These are phyloP conservation scores for Cladopsammia gracilis DNA, from an alignment of 64 coral and sea anemone species.

Conservation along the genomic window DNA sequence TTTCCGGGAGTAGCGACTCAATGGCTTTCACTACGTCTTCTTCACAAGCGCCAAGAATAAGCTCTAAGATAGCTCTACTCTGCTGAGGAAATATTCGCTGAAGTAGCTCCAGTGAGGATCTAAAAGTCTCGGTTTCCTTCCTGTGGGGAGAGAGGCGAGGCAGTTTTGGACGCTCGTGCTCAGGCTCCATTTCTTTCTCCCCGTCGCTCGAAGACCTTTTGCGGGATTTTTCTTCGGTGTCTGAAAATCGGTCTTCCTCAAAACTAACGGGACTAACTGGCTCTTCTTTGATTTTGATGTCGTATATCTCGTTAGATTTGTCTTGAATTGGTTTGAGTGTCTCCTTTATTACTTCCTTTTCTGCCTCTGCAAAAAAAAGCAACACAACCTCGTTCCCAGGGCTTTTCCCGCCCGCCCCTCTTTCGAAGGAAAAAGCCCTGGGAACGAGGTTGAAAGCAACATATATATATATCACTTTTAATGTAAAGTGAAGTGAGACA, in stretches of 20 bases:
- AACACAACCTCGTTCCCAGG: no score
- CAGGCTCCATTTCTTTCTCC: constrained; percentile 3
- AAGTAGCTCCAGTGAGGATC: constrained; percentile 38
- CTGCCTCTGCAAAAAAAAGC: neutral
- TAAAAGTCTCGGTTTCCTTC: constrained; percentile 38
- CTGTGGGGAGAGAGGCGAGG: constrained; percentile 30
- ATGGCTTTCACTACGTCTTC: constrained; percentile 71
- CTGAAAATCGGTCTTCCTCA: neutral
- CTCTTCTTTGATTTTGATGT: constrained; percentile 45
- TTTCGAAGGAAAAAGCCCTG: no score
- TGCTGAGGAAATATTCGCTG: constrained; percentile 76
- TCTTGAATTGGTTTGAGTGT: neutral
- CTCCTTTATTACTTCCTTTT: neutral
- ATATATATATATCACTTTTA: no score
- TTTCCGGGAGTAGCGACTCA: constrained; percentile 49
- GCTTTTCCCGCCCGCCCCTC: no score
- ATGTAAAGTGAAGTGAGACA: no score
- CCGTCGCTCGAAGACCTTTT: constrained; percentile 13
- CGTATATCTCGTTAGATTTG: neutral
- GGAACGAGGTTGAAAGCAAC: no score
- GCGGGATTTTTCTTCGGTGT: neutral
- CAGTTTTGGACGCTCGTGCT: neutral
- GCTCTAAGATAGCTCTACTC: constrained; percentile 58
- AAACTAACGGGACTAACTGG: constrained; percentile 9
- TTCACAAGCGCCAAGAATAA: constrained; percentile 60